Evolutionary conservation across 2,888 invertebrate species (phyloP), one percentile per base, ranked within the genome.

Genomic region (Perizoma flavofasciatum): DNA sequence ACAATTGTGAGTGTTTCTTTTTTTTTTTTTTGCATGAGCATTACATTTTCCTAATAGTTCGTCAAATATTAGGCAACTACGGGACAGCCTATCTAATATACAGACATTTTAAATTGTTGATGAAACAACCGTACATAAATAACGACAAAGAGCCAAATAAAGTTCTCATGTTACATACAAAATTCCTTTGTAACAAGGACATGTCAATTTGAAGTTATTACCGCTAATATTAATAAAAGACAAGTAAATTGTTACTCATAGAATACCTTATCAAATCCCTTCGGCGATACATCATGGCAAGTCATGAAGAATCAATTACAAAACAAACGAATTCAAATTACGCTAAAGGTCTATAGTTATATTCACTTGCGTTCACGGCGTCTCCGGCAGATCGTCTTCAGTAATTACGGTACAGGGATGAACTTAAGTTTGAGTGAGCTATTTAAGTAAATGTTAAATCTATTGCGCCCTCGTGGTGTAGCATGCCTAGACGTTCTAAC

Each of bases 261-360:
- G 4, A 41, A 41, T n/a, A 41, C 41, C n/a, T n/a, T 41, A n/a
- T 10, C n/a, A 41, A 5, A 41, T 5, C 41, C 41, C 52, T 35
- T 37, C n/a, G 60, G 53, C 49, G 58, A 52, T 55, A 48, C 58
- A 61, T 63, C 62, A 54, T 58, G 49, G 55, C 70, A 58, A 71
- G 68, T 68, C 73, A 74, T 70, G 73, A 70, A 66, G 70, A 72
- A 68, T 71, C 73, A 72, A 71, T 76, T 72, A 70, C 69, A 62
- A 63, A 49, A 61, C 65, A 66, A 68, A 70, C 65, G 66, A 65
- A 68, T 55, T 61, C 56, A 69, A 72, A 72, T 76, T 73, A 71
- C 71, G 49, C 37, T 65, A 67, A 72, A 68, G 65, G 68, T 65
- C 65, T 61, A 54, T 51, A 45, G 64, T 67, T 65, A 66, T 66